A percentile compares a stretch with the other conserved stretches of the same genome.
phyloP scores from a whole-genome alignment of 2,888 invertebrate genomes.

The Margaritifera margaritifera region DNA sequence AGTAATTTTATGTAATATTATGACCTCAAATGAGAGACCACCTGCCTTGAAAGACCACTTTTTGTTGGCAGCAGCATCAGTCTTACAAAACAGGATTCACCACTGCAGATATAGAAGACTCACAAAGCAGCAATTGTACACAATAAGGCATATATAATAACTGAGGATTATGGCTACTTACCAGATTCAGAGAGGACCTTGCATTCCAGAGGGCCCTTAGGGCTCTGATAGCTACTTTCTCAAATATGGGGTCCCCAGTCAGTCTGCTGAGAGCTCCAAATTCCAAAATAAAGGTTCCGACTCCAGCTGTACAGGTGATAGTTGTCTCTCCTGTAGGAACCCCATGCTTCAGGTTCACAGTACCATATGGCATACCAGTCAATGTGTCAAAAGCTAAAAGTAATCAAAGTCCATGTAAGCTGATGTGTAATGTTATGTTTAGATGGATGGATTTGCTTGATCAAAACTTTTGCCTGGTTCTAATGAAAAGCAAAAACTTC shows the following conservation, averaged over 20 bases:
- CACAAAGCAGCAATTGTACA: background rate
- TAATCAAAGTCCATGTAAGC: background rate
- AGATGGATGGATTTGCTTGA: background rate
- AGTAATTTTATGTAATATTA: no score
- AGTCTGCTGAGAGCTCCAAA: constrained; percentile 94
- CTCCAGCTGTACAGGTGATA: constrained; percentile 97
- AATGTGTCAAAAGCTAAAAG: constrained; percentile 74
- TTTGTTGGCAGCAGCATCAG: no score
- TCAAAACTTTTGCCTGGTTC: no score
- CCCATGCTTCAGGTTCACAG: constrained; percentile 91
- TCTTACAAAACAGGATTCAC: no score
- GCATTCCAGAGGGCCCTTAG: constrained; percentile 89
- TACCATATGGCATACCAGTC: constrained; percentile 97
- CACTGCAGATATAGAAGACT: no score
- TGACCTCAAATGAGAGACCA: no score
- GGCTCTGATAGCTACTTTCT: constrained; percentile 92
- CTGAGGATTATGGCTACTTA: constrained; percentile 37
- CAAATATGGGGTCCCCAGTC: constrained; percentile 90
- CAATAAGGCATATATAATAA: background rate
- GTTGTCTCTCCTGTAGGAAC: constrained; percentile 96
- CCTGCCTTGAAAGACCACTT: no score
- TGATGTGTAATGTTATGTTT: background rate
- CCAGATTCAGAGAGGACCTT: constrained; percentile 84
- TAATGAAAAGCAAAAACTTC: no score
- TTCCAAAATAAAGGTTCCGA: constrained; percentile 96